Evolutionary conservation across 2,113 vertebrate species (phyloP).

Genomic region (Perca flavescens): DNA sequence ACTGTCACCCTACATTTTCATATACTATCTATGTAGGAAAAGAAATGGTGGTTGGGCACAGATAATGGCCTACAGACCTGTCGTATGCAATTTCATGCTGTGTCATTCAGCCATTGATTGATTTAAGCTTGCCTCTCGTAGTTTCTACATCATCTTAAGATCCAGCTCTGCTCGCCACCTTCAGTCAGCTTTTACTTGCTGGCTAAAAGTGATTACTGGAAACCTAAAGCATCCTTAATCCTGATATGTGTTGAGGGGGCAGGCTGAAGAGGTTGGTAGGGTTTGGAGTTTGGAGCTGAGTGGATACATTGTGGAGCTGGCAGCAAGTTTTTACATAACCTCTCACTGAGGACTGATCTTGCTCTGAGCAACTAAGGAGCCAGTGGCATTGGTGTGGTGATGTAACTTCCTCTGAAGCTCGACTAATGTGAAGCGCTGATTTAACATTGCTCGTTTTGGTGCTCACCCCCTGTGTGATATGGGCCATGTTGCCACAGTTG

Average conservation of each 20-base stretch:
- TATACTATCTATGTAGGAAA: slow-evolving; percentile 44
- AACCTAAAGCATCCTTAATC: slow-evolving; percentile 73
- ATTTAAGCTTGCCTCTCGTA: slow-evolving; percentile 53
- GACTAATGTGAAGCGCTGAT: slow-evolving; percentile 76
- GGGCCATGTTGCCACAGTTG: slow-evolving; percentile 64
- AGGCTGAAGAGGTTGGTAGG: slow-evolving; percentile 62
- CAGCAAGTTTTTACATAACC: slow-evolving; percentile 81
- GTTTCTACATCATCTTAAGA: slow-evolving; percentile 63
- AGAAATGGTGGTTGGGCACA: slow-evolving; percentile 54
- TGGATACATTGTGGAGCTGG: slow-evolving; percentile 73
- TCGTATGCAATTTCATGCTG: slow-evolving; percentile 72
- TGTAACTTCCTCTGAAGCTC: slow-evolving; percentile 82
- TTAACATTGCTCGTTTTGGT: slow-evolving; percentile 72
- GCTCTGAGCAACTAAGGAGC: slow-evolving; percentile 75
- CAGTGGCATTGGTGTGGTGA: slow-evolving; percentile 75
- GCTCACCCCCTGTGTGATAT: slow-evolving; percentile 61
- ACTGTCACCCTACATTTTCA: slow-evolving; percentile 61
- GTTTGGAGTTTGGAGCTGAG: slow-evolving; percentile 69
- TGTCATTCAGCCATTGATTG: slow-evolving; percentile 73
- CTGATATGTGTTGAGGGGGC: slow-evolving; percentile 58
- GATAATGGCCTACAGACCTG: slow-evolving; percentile 68
- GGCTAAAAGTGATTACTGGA: slow-evolving; percentile 68
- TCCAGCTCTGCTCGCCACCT: slow-evolving; percentile 47
- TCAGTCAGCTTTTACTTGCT: slow-evolving; percentile 59
- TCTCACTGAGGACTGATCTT: slow-evolving; percentile 76